These are phyloP conservation scores for Tetragonula carbonaria DNA, from an alignment of 2,888 invertebrate species.

Conservation along the genomic window DNA sequence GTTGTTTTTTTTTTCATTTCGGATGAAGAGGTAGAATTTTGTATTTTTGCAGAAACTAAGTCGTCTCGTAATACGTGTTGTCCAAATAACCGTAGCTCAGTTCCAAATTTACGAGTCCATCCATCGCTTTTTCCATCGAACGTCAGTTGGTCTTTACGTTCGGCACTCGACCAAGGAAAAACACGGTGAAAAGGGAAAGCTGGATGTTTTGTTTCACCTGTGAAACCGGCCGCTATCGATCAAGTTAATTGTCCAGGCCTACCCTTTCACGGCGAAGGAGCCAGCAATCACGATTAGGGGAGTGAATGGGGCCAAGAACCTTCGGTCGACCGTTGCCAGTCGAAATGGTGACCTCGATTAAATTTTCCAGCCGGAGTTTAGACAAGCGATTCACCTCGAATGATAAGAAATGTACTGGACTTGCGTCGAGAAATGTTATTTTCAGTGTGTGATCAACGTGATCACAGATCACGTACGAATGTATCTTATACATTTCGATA, in stretches of 20 bases:
- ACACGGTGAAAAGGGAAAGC: neutral
- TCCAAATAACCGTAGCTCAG: neutral
- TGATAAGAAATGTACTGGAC: neutral
- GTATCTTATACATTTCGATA: too few relatives aligned
- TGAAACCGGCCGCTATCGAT: conserved; percentile 40
- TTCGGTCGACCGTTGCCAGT: conserved; percentile 25
- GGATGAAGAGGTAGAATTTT: too few relatives aligned
- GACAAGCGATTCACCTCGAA: conserved; percentile 32
- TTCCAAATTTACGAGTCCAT: neutral
- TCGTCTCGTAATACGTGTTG: too few relatives aligned
- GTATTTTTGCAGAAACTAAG: too few relatives aligned
- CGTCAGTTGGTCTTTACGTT: neutral
- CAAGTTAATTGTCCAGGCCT: conserved; percentile 45
- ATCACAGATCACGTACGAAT: neutral
- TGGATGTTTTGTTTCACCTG: conserved; percentile 27
- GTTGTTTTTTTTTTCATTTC: too few relatives aligned
- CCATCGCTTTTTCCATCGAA: neutral
- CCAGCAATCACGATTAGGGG: conserved; percentile 39
- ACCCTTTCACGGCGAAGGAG: conserved; percentile 17
- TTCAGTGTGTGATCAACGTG: neutral
- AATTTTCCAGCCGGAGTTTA: conserved; percentile 17
- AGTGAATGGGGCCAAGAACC: conserved; percentile 9
- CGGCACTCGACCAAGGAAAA: neutral
- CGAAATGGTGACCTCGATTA: conserved; percentile 47
- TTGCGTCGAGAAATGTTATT: neutral